phyloP scores from a whole-genome alignment of 2,888 invertebrate genomes.

The Drosophila quinaria region DNA sequence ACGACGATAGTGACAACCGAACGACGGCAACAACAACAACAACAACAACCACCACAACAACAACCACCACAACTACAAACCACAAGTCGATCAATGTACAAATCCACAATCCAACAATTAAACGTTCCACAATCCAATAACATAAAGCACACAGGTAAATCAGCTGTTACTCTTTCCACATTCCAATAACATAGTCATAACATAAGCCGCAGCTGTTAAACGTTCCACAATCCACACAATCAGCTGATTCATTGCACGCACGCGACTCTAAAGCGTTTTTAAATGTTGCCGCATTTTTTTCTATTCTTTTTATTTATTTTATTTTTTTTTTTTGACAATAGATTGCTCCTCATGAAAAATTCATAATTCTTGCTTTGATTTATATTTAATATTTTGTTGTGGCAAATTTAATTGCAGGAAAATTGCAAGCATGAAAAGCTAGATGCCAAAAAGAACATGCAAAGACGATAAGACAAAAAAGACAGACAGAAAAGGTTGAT shows the following conservation, averaged over 20 bases:
- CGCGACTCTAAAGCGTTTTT: conserved; percentile 44
- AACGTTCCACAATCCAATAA: conserved; percentile 17
- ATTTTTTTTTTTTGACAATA: background rate
- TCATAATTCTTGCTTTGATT: conserved; percentile 38
- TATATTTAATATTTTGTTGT: conserved; percentile 29
- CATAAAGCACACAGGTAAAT: conserved; percentile 4
- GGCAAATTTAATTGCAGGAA: conserved; percentile 70
- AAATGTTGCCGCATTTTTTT: conserved; percentile 31
- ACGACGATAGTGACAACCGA: conserved; percentile 7
- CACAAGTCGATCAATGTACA: conserved; percentile 25
- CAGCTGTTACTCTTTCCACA: conserved; percentile 13
- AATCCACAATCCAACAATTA: background rate
- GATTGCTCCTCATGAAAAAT: conserved; percentile 34
- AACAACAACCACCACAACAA: conserved; percentile 17
- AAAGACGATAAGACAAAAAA: conserved; percentile 45
- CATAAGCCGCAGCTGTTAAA: background rate
- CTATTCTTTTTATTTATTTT: background rate
- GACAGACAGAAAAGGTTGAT: conserved; percentile 14
- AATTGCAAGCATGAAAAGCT: conserved; percentile 49
- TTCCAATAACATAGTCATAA: no score
- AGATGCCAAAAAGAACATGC: conserved; percentile 46
- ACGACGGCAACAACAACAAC: conserved; percentile 8
- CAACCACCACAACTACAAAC: conserved; percentile 16
- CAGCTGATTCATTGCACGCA: conserved; percentile 38
- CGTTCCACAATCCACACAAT: conserved; percentile 4